Percentiles rank a stretch among this genome's conserved stretches.
Conservation (phyloP, 2,113 vertebrate species). For the Naja naja region DNA sequence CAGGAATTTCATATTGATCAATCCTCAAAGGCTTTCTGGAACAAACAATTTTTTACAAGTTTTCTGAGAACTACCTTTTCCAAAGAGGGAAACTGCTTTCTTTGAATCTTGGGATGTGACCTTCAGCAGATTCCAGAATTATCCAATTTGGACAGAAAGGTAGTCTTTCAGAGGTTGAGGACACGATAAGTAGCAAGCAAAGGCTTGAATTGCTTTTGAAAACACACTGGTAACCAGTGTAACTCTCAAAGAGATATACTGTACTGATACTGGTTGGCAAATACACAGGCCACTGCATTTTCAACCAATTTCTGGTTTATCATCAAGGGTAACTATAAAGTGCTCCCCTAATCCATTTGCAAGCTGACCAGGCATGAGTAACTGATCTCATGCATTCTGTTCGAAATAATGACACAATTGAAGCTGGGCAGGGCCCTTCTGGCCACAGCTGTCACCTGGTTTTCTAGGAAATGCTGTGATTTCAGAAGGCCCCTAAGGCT, state of each 20-base stretch:
- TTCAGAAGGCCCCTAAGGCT: background rate
- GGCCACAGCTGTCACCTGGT: background rate
- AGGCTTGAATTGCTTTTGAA: background rate
- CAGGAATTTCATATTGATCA: background rate
- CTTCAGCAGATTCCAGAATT: background rate
- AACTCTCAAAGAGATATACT: background rate
- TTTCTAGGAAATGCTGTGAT: background rate
- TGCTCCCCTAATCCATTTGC: background rate
- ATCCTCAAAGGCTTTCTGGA: background rate
- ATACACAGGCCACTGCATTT: background rate
- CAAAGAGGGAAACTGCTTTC: background rate
- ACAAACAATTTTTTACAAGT: background rate
- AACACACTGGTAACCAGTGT: background rate
- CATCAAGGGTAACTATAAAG: background rate
- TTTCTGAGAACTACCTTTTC: background rate
- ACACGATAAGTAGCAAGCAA: background rate
- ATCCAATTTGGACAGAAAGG: background rate
- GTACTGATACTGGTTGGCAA: background rate
- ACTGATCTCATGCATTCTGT: background rate
- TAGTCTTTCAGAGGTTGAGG: background rate
- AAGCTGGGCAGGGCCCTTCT: background rate
- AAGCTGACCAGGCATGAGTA: background rate
- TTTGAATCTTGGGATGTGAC: background rate
- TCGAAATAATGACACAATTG: background rate
- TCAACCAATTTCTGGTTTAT: background rate